Evolutionary conservation across 1,140 invertebrate species (phyloP), one percentile per base, ranked within the genome.

Genomic region (Microplitis demolitor): DNA sequence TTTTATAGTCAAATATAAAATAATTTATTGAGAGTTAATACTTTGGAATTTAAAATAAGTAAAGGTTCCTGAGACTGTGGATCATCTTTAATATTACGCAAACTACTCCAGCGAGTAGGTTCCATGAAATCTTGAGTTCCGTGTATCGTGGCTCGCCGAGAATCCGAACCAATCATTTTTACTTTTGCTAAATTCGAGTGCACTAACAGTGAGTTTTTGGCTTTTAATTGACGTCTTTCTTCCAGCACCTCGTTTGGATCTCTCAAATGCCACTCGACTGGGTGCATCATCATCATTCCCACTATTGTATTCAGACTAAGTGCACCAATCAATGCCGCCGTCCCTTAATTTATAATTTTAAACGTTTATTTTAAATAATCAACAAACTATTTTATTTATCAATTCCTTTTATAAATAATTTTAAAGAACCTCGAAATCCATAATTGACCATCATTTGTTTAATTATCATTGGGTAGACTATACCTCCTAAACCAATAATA

Each of bases 271-370:
- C 83, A 84, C n/a, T 85, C 79, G 0, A 85, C 79, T 6, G 86
- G 86, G 71, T 85, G 83, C 85, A 87, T 85, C 74, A 87, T 58
- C 31, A 80, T 77, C 85, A 87, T 87, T 8, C 82, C 85, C 1
- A 78, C 74, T 68, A 87, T 82, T 51, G 81, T 80, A 70, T 87
- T 79, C 51, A 86, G 76, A 63, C 85, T 85, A 64, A 87, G 50
- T 33, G 80, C 86, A n/a, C 84, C 86, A 51, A 80, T 79, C 66
- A 87, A 78, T 45, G 80, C 79, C 14, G 81, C 79, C 3, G 85
- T 86, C 31, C 85, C 86, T 87, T 37, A 24, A 39, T 4, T 58
- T 45, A 87, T 37, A 24, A 39, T 4, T 58, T 45, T n/a, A 66
- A 68, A 5, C 4, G n/a, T 16, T 61, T 37, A 60, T 68, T 56